Conservation (phyloP, 2,797 vertebrate species). For the Momotus momota region DNA sequence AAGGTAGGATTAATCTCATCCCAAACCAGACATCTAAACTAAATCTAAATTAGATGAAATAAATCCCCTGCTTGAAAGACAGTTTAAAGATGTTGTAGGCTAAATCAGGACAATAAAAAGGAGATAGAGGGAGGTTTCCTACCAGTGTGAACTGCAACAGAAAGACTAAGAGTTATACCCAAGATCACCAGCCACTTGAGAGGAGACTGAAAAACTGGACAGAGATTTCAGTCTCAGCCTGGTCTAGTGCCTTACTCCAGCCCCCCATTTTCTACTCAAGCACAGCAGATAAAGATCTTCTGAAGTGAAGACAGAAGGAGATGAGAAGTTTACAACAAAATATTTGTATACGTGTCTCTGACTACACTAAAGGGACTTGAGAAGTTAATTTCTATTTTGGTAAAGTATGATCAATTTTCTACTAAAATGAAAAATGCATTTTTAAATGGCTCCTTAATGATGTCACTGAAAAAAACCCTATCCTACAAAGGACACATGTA, state of each 20-base stretch:
- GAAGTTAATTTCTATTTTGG: background rate
- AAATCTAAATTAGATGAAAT: background rate
- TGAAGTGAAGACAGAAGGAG: background rate
- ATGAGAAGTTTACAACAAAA: background rate
- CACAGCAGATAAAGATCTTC: background rate
- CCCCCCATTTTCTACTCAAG: background rate
- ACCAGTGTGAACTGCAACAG: background rate
- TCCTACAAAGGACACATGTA: background rate
- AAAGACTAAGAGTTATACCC: background rate
- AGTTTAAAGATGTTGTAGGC: background rate
- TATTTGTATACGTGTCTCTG: background rate
- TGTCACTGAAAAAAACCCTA: background rate
- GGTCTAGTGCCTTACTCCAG: background rate
- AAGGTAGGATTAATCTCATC: background rate
- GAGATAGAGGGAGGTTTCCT: background rate
- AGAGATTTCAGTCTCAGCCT: background rate
- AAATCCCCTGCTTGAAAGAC: background rate
- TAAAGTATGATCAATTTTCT: background rate
- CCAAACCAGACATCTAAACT: background rate
- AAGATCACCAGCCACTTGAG: background rate
- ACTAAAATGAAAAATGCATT: background rate
- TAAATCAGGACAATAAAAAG: background rate
- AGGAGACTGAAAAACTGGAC: background rate
- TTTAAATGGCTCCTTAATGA: constrained; percentile 6
- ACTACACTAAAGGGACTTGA: background rate